Evolutionary conservation across 2,113 vertebrate genomes (phyloP), one percentile per base, ranked within the genome.

Genomic region (Dicaeum eximium): DNA sequence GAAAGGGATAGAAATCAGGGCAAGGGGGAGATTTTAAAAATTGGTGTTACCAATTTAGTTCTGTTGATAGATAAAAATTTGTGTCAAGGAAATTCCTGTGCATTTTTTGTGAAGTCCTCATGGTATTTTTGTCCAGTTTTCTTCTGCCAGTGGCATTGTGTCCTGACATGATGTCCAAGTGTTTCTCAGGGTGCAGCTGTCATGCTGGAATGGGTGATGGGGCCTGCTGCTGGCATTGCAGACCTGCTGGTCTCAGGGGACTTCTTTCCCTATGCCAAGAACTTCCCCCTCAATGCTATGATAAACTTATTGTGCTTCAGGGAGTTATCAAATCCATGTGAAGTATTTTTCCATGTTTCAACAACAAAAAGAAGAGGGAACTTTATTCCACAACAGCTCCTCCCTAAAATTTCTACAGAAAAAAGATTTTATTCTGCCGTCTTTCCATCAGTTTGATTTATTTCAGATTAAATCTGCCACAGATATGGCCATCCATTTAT

Each of bases 251-350:
- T 61, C 71, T 35, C n/a, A 65, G 33, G 47, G 22, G 9, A 56
- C 42, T 83, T 57, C 44, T 37, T 57, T 16, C n/a, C 19, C 62
- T 70, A 1, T 0, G 0, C 20, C 6, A 16, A 74, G 51, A 78
- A 23, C 23, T 71, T 62, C 21, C 11, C 19, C 58, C 33, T 58
- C 53, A 22, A 5, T 1, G 1, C n/a, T 47, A 1, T 47, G 37
- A 71, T 38, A 72, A 81, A 69, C 22, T 47, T 20, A 56, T 58
- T 73, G 60, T 0, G 0, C 56, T 71, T 77, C 37, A 45, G 38
- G 33, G 33, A 74, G 38, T 33, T 83, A 53, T 5, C 22, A 4
- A 65, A n/a, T 61, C 42, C 33, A 12, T 30, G 6, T 30, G 51
- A 62, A 15, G 3, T 40, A 14, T 60, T 77, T 83, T 20, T 51